These are phyloP conservation scores for Kryptolebias marmoratus DNA, from an alignment of 2,113 vertebrate species.

Conservation along the genomic window DNA sequence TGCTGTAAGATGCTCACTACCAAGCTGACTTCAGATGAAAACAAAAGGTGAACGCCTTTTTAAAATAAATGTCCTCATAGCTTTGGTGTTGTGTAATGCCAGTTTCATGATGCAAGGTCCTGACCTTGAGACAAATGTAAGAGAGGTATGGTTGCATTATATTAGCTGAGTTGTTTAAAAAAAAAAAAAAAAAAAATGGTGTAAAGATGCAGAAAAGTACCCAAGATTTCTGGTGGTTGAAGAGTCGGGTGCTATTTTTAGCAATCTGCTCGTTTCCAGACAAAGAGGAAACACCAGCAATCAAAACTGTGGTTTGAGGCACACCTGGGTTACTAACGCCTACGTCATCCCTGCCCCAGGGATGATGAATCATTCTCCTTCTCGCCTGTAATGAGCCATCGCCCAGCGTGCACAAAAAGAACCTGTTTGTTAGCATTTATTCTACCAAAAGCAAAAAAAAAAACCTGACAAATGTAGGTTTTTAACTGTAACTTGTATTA, in stretches of 20 bases:
- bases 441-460: neutral
- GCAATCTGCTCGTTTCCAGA: neutral
- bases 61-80: conserved; percentile 26
- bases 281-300: neutral
- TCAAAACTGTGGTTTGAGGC: neutral
- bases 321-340: neutral
- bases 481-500: neutral
- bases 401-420: neutral
- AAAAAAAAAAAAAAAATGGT: neutral
- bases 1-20: neutral
- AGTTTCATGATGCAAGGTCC: neutral
- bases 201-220: neutral
- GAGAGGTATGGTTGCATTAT: neutral
- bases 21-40: neutral
- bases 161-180: too few relatives aligned
- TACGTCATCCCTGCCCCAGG: neutral
- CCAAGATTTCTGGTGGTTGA: neutral
- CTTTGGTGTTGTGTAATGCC: neutral
- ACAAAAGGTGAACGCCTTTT: neutral
- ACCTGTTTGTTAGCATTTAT: too few relatives aligned
- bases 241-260: neutral
- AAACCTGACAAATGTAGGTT: neutral
- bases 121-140: neutral
- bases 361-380: conserved; percentile 15
- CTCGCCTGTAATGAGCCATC: neutral